Percentiles rank a stretch among this genome's conserved stretches.
Conservation (phyloP, 2,888 invertebrate species). For the Zygogramma bicolorata region DNA sequence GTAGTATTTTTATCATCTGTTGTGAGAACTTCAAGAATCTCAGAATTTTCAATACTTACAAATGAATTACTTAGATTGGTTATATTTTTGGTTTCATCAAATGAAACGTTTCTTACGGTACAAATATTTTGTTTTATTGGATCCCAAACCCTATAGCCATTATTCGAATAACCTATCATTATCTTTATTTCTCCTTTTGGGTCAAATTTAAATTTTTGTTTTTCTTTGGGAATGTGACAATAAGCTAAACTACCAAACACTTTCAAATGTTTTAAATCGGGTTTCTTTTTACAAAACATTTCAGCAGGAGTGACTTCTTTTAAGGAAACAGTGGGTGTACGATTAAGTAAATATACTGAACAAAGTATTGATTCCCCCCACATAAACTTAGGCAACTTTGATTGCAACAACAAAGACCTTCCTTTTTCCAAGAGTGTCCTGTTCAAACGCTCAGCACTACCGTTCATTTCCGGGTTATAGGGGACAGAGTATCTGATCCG, state of each 20-base stretch:
- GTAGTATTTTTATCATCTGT: slow-evolving; percentile 16
- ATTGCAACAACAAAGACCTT: slow-evolving; percentile 10
- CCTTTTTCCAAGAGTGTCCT: slow-evolving; percentile 16
- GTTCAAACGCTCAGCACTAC: no score
- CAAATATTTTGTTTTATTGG: slow-evolving; percentile 49
- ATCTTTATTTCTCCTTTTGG: slow-evolving; percentile 23
- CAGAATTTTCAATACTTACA: not conserved
- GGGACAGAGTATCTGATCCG: slow-evolving; percentile 2
- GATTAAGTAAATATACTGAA: slow-evolving; percentile 17
- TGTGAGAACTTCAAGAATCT: not conserved
- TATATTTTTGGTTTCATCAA: slow-evolving; percentile 39
- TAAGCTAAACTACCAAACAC: slow-evolving; percentile 26
- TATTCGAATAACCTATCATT: slow-evolving; percentile 37
- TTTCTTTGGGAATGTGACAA: slow-evolving; percentile 36
- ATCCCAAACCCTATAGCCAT: slow-evolving; percentile 57
- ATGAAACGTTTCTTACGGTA: slow-evolving; percentile 30
- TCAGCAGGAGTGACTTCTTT: slow-evolving; percentile 12
- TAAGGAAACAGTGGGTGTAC: not conserved
- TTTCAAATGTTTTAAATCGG: slow-evolving; percentile 19
- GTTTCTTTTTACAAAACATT: slow-evolving; percentile 16
- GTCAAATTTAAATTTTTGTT: slow-evolving; percentile 24
- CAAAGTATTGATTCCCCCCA: slow-evolving; percentile 22
- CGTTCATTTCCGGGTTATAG: no score
- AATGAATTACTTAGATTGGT: slow-evolving; percentile 11
- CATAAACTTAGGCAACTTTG: slow-evolving; percentile 13